phyloP scores from a whole-genome alignment of 2,888 invertebrate species.

The Thecophora atra region DNA sequence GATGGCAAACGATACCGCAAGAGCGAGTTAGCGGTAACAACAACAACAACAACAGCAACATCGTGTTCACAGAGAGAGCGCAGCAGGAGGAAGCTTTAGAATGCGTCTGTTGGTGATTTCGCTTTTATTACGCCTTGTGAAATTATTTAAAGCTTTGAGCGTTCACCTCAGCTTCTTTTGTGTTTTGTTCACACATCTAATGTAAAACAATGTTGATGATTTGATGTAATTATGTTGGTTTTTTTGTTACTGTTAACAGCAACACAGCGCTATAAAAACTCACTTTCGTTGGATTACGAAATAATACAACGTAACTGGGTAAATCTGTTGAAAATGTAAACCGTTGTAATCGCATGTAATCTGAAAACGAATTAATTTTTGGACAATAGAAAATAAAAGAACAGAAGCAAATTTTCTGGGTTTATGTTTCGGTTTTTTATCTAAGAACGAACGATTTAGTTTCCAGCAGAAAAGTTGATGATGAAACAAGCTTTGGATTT shows the following conservation, averaged over 20 bases:
- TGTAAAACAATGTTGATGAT: constrained; percentile 25
- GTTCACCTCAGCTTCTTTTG: constrained; percentile 3
- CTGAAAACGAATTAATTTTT: not conserved
- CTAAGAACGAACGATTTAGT: too few relatives aligned
- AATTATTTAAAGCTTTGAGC: not conserved
- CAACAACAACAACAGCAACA: not conserved
- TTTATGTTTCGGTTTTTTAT: too few relatives aligned
- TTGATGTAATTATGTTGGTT: not conserved
- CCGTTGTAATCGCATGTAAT: not conserved
- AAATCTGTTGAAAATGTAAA: constrained; percentile 3
- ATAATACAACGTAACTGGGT: constrained; percentile 4
- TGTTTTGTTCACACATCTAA: constrained; percentile 28
- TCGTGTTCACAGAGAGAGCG: too few relatives aligned
- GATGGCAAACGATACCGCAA: constrained; percentile 14
- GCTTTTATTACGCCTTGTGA: constrained; percentile 6
- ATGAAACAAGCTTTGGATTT: too few relatives aligned
- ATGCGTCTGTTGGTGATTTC: constrained; percentile 15
- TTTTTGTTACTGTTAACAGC: constrained; percentile 5
- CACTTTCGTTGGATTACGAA: constrained; percentile 31
- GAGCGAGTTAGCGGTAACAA: not conserved
- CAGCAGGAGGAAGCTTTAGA: constrained; percentile 10
- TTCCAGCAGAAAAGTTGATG: too few relatives aligned
- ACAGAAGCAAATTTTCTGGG: too few relatives aligned
- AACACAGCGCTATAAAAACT: not conserved
- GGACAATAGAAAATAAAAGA: too few relatives aligned